Percentiles rank a stretch among this genome's conserved stretches.
Evolutionary conservation across 1,140 invertebrate genomes (phyloP).

Genomic region (Bradysia coprophila): DNA sequence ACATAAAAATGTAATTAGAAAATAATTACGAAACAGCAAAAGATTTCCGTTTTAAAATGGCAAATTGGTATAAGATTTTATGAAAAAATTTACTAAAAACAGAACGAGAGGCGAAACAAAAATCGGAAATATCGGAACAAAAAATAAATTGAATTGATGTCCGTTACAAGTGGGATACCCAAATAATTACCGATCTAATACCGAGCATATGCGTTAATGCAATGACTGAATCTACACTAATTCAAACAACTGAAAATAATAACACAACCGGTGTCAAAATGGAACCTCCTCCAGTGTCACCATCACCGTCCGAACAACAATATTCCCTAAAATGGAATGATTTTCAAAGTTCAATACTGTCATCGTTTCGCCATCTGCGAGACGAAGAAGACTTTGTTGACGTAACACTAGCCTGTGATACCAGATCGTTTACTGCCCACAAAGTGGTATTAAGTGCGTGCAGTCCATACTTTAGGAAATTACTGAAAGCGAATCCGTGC

Average conservation of each 20-base stretch:
- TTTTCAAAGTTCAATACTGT: slow-evolving; percentile 76
- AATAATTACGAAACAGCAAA: neutral
- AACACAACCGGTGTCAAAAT: slow-evolving; percentile 23
- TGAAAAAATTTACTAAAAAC: neutral
- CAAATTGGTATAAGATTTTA: neutral
- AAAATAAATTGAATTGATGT: neutral
- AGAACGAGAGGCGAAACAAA: neutral
- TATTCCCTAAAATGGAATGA: slow-evolving; percentile 88
- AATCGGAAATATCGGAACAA: neutral
- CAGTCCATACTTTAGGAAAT: slow-evolving; percentile 75
- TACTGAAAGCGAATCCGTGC: slow-evolving; percentile 83
- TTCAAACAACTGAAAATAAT: slow-evolving; percentile 23
- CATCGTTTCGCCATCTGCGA: slow-evolving; percentile 64
- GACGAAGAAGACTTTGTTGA: slow-evolving; percentile 81
- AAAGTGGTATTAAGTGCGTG: slow-evolving; percentile 81
- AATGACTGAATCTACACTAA: slow-evolving; percentile 24
- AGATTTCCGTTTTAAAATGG: no score
- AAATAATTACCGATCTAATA: neutral
- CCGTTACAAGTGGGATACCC: neutral
- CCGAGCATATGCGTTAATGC: slow-evolving; percentile 2
- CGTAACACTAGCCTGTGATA: slow-evolving; percentile 81
- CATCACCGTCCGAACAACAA: slow-evolving; percentile 48
- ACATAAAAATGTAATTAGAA: neutral
- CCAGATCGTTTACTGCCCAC: slow-evolving; percentile 72
- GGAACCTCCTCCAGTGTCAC: slow-evolving; percentile 16